Evolutionary conservation across 2,797 vertebrate species (phyloP), one percentile per base, ranked within the genome.

Genomic region (Danio kyathit): DNA sequence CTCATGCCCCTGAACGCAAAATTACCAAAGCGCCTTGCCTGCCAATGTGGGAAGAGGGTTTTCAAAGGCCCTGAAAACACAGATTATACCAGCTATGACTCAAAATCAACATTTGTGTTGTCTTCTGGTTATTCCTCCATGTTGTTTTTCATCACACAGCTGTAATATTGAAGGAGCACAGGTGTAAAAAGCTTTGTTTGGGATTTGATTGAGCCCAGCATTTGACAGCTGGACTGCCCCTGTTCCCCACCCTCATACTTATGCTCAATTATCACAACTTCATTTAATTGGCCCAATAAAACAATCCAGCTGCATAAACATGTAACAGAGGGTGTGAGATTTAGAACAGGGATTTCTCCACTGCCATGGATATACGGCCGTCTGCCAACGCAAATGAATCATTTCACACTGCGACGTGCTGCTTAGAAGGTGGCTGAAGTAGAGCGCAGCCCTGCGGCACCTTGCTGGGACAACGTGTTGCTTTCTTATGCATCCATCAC

Each of bases 281-380:
- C 87, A 90, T 91, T 92, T 88, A 91, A 89, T 89, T 92, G 91
- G 86, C 85, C 87, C 90, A 93, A 94, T 94, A 94, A 94, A 95
- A 92, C 91, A 91, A 94, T 94, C 90, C 93, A 95, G 94, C 94
- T 95, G 94, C 92, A 93, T 93, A 92, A 95, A 94, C 93, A 94
- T 89, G 91, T 93, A 92, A 92, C 85, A 89, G 89, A 92, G 91
- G 84, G 92, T 91, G 93, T 94, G 92, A 94, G 93, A 93, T 92
- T 88, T 90, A 87, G 91, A 93, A 87, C 88, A 88, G 84, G 83
- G 87, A 87, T 91, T 85, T 87, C 88, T 90, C 90, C 88, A 82
- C 87, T 88, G 89, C 93, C 90, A 91, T 51, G 86, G 89, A 89
- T 90, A 49, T 74, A 85, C 87, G 76, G 76, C 85, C 75, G 87